Evolutionary conservation across 2,797 vertebrate species (phyloP), one percentile per base, ranked within the genome.

Genomic region (Aldrovandia affinis): DNA sequence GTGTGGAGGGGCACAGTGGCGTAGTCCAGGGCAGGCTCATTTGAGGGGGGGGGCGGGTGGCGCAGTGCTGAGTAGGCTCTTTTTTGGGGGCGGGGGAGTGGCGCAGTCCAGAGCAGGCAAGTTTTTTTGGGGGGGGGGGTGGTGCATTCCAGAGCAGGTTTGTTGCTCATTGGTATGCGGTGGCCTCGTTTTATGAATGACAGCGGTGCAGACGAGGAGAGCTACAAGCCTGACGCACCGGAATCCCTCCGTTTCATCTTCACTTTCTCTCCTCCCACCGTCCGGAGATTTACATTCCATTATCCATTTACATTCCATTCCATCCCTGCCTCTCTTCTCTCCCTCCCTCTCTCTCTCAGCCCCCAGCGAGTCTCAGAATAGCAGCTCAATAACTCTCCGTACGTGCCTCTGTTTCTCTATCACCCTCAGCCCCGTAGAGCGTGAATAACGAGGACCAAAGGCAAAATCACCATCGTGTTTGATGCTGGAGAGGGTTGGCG

Each of bases 151-250:
- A 1, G 0, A 12, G 73, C 47, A 42, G n/a, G 39, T 12, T 25
- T 28, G 10, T 28, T 9, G 39, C 50, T 68, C 82, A 87, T 87
- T 39, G 33, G 30, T 70, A 70, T 36, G 65, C 33, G 3, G 65
- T 12, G 15, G 65, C 14, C 30, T 36, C 2, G 9, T 63, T 70
- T 88, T 90, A 84, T 93, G 83, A 92, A 91, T 91, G 88, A 90
- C 85, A 80, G 83, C 3, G 84, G 83, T 42, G 39, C 36, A 87
- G 81, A 81, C 42, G 63, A 55, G 81, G 84, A 78, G 78, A 57
- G 80, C 47, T 52, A 22, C 20, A 20, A 85, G 89, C 87, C 89
- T 92, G 91, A 93, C 91, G 92, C 88, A 89, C 87, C 93, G 91
- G 91, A 89, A 94, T 92, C 85, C 91, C 92, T 91, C 55, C 47